Evolutionary conservation across 2,888 invertebrate genomes (phyloP).

Genomic region (Andrena dorsata): DNA sequence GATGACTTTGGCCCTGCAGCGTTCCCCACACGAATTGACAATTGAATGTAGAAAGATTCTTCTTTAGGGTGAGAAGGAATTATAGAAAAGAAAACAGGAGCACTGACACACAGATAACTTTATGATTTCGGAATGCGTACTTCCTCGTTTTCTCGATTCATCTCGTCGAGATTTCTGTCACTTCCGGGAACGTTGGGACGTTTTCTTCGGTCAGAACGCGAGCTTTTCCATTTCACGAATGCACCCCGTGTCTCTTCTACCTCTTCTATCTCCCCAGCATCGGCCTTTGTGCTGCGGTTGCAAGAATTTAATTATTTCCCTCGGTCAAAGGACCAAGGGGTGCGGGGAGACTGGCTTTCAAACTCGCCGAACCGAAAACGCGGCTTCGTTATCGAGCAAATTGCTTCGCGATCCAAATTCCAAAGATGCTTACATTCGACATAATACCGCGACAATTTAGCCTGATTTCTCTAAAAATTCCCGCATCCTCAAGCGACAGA

Average conservation of each 20-base stretch:
- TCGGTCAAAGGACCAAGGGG: neutral
- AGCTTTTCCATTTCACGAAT: conserved; percentile 47
- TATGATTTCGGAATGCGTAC: conserved; percentile 69
- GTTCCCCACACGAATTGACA: too few species aligned
- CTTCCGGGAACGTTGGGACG: conserved; percentile 23
- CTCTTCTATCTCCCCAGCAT: conserved; percentile 22
- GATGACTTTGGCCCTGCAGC: too few species aligned
- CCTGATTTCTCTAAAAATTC: too few species aligned
- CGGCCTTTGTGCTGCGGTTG: conserved; percentile 35
- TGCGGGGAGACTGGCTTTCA: neutral
- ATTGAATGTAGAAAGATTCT: too few species aligned
- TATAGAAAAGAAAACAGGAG: too few species aligned
- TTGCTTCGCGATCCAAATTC: conserved; percentile 10
- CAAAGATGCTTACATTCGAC: too few species aligned
- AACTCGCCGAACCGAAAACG: neutral
- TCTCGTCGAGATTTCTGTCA: conserved; percentile 58
- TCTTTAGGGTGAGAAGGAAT: too few species aligned
- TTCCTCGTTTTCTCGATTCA: conserved; percentile 83
- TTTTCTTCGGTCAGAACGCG: conserved; percentile 27
- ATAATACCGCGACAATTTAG: neutral
- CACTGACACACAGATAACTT: too few species aligned
- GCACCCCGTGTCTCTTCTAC: conserved; percentile 5
- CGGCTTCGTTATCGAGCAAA: neutral
- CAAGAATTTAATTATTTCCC: conserved; percentile 37
- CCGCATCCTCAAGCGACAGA: too few species aligned